Evolutionary conservation across 92 coral and sea anemone genomes (phyloP), one percentile per base, ranked within the genome.

Genomic region (Metridium senile): DNA sequence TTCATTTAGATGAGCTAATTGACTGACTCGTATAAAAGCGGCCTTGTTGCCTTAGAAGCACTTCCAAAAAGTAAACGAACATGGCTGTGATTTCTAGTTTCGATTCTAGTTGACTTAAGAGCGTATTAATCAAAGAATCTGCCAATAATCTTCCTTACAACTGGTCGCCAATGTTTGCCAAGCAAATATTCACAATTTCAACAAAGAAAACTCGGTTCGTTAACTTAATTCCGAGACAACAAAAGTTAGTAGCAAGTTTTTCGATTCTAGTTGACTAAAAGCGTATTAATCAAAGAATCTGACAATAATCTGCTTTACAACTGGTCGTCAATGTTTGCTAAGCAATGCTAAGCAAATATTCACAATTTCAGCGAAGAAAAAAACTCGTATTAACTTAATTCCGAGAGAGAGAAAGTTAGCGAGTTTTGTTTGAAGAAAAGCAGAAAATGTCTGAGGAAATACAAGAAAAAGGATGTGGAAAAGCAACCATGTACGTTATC

Each of bases 401-500:
- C n/a, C n/a, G n/a, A n/a, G n/a, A n/a, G n/a, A n/a, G n/a, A n/a
- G n/a, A n/a, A n/a, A n/a, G n/a, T n/a, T n/a, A n/a, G n/a, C n/a
- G 21, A 23, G 59, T 53, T 53, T 53, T 53, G 21, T 63, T 56
- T 51, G 28, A 22, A 54, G 9, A 31, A 13, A 52, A 64, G 45
- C 21, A 69, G n/a, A 26, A 26, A 33, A 73, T 73, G 78, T 73
- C 78, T 27, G 58, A 73, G 9, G 64, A 20, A 71, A 47, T 29
- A 18, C 49, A 51, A 71, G 82, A 68, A 56, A 68, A 35, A 27
- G 31, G 27, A 33, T 79, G 76, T 39, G 84, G 76, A 11, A 68
- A 59, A 62, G 97, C 92, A 7, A 77, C 93, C 2, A 91, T 88
- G 97, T 91, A 91, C 46, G 97, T 91, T 1, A 91, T 91, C 26